These are phyloP conservation scores for Coelinius sp. DNA, from an alignment of 2,888 invertebrate genomes.

Conservation along the genomic window DNA sequence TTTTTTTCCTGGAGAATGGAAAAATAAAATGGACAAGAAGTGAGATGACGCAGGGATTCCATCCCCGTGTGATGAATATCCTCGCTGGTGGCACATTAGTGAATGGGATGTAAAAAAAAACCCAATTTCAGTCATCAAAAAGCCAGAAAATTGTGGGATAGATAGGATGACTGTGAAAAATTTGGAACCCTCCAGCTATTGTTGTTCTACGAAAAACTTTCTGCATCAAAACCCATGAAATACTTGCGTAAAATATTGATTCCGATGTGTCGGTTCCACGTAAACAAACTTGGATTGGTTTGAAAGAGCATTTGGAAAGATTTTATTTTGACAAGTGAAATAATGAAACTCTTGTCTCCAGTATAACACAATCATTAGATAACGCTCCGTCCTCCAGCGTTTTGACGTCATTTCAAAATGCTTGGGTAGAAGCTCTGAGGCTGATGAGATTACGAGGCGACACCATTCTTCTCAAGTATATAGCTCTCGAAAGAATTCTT, in stretches of 20 bases:
- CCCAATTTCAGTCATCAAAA: constrained; percentile 4
- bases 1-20: neutral
- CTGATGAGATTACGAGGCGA: constrained; percentile 46
- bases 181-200: neutral
- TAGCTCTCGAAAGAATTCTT: constrained; percentile 27
- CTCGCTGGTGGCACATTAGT: neutral
- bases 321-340: constrained; percentile 5
- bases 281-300: neutral
- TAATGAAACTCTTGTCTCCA: constrained; percentile 7
- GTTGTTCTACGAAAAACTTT: neutral
- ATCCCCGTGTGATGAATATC: neutral
- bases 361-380: constrained; percentile 20
- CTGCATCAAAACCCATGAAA: neutral
- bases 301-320: neutral
- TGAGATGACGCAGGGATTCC: constrained; percentile 18
- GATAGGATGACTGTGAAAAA: constrained; percentile 1
- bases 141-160: too few relatives aligned
- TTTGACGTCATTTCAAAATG: constrained; percentile 43
- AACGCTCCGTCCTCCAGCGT: constrained; percentile 12
- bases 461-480: constrained; percentile 31
- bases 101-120: neutral
- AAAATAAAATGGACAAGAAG: neutral
- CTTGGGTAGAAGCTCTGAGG: constrained; percentile 40
- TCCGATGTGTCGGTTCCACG: neutral
- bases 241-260: constrained; percentile 6